Base-by-base conservation (phyloP, 2,797 vertebrate species). In the Spinus pinus region DNA sequence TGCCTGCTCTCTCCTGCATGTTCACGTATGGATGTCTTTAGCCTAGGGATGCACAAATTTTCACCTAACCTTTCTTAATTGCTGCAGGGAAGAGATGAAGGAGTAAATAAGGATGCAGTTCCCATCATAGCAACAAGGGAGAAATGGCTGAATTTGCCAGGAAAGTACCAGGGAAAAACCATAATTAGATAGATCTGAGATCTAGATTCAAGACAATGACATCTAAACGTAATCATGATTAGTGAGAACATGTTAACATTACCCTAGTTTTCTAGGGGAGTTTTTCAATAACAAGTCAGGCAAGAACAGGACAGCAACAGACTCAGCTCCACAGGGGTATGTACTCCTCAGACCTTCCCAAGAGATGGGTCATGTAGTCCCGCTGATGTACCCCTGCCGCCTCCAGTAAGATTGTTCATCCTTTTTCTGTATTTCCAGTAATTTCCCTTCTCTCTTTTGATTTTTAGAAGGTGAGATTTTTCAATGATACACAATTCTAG, bases 251-350 rank as follows among this genome's bases (percentile, higher is more conserved):
- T 7, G 10, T 58, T 73, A 49, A 23, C 10, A 2, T 49, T 58
- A 35, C 7, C 18, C 47, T 37, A 21, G 7, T 54, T 80, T 80
- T 44, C 13, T 25, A 70, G 33, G 27, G 14, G 88, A 49, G 21
- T 54, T 72, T 70, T 21, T 58, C 64, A 50, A 3, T 51, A 80
- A 62, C 8, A 49, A 75, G 12, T 12, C 22, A 78, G 44, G 19
- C 30, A 74, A 74, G 46, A 94, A 30, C 22, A 54, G 28, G 35
- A 53, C 21, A 58, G 41, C 39, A 85, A 28, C 5, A 57, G 19
- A 44, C 19, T 27, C 51, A 24, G 31, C 16, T 80, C 41, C 15
- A 24, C 0, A 0, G 6, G 14, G 31, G 1, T 41, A 44, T 3
- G 13, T 50, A 37, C 28, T 44, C 60, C 49, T 88, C 69, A 64